Percentiles rank a stretch among this genome's conserved stretches.
Evolutionary conservation across 2,888 invertebrate genomes (phyloP).

Genomic region (Scelioninae gen. 2): DNA sequence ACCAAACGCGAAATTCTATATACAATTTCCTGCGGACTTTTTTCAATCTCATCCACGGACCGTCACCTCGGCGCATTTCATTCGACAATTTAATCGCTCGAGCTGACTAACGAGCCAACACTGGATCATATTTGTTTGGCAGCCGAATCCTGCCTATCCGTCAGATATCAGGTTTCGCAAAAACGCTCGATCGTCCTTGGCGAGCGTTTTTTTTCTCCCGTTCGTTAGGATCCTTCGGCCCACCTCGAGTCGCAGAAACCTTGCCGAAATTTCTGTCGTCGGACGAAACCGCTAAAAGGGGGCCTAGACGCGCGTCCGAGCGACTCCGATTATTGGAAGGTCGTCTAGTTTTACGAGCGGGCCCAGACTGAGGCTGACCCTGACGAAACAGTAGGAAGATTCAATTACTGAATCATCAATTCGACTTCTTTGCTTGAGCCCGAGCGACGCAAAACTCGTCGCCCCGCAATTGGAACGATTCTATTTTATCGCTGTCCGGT

Average conservation of each 20-base stretch:
- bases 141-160: slow-evolving; percentile 10
- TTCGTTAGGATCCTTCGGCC: slow-evolving; percentile 6
- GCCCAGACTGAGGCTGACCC: slow-evolving; percentile 49
- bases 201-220: slow-evolving; percentile 8
- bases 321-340: slow-evolving; percentile 39
- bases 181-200: slow-evolving; percentile 36
- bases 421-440: slow-evolving; percentile 27
- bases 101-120: no score
- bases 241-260: slow-evolving; percentile 31
- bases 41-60: no score
- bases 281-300: slow-evolving; percentile 26
- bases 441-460: slow-evolving; percentile 14
- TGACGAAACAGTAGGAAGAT: slow-evolving; percentile 53
- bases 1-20: no score
- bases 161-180: slow-evolving; percentile 35
- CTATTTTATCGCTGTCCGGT: slow-evolving; percentile 10
- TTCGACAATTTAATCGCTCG: no score
- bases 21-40: no score
- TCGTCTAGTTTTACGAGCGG: slow-evolving; percentile 51
- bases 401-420: slow-evolving; percentile 50
- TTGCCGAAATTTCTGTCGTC: slow-evolving; percentile 41
- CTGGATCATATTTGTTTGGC: slow-evolving; percentile 22
- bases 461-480: slow-evolving; percentile 9
- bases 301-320: slow-evolving; percentile 27
- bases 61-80: no score